These are phyloP conservation scores for Megalurothrips usitatus DNA, from an alignment of 2,888 invertebrate species.

Conservation along the genomic window DNA sequence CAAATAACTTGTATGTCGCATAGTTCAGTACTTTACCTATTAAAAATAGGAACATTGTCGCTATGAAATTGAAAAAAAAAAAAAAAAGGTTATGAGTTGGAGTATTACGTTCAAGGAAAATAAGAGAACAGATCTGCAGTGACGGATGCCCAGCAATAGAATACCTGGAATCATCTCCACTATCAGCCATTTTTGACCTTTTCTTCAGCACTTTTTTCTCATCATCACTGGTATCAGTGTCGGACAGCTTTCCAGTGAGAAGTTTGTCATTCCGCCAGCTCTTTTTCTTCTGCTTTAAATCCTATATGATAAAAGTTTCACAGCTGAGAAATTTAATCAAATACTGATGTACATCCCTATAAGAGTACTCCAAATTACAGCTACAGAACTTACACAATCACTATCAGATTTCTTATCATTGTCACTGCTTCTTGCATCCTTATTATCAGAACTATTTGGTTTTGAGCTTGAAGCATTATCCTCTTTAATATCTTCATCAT, in stretches of 20 bases:
- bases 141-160: not conserved
- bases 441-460: not conserved
- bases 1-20: not conserved
- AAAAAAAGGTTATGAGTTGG: not conserved
- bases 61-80: slow-evolving; percentile 27
- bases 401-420: not conserved
- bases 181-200: slow-evolving; percentile 31
- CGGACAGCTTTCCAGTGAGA: slow-evolving; percentile 34
- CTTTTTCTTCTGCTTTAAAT: not conserved
- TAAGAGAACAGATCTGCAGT: not conserved
- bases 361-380: not conserved
- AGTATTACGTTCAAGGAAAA: not conserved
- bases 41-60: slow-evolving; percentile 24
- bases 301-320: not conserved
- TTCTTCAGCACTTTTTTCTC: slow-evolving; percentile 32
- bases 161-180: slow-evolving; percentile 31
- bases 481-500: not conserved
- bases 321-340: no score
- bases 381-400: not conserved
- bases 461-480: not conserved
- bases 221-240: slow-evolving; percentile 36
- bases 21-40: not conserved
- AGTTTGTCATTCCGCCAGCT: slow-evolving; percentile 32
- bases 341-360: not conserved
- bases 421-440: not conserved